Conservation (phyloP, 2,888 invertebrate genomes). For the Scrobipalpa costella region DNA sequence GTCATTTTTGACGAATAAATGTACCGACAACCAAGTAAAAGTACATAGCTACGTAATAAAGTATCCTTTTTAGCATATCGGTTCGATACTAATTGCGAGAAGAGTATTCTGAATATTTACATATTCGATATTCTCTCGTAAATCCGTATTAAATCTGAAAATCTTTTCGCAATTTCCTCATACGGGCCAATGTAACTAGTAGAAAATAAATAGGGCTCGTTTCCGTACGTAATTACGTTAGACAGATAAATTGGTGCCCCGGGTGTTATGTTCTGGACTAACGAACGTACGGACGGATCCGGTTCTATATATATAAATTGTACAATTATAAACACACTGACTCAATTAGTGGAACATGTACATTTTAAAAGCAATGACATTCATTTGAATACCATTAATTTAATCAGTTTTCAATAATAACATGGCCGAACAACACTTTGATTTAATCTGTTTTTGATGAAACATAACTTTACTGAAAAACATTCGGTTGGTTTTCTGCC, state of each 20-base stretch:
- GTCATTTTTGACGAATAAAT: too few species aligned
- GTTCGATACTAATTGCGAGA: too few species aligned
- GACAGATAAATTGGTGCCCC: slow-evolving; percentile 59
- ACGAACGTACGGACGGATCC: slow-evolving; percentile 39
- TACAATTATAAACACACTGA: not conserved
- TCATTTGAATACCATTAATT: not conserved
- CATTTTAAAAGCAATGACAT: slow-evolving; percentile 5
- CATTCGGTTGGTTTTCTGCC: not conserved
- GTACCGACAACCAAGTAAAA: too few species aligned
- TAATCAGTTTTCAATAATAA: slow-evolving; percentile 1
- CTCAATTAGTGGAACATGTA: slow-evolving; percentile 7
- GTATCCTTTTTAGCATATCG: too few species aligned
- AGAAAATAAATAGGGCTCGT: slow-evolving; percentile 60
- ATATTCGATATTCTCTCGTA: not conserved
- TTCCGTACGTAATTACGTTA: slow-evolving; percentile 60
- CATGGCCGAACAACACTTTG: not conserved
- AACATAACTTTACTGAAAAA: not conserved
- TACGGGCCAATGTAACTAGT: slow-evolving; percentile 34
- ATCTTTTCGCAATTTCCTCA: slow-evolving; percentile 18
- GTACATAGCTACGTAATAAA: too few species aligned
- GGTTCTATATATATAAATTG: slow-evolving; percentile 28
- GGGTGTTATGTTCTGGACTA: slow-evolving; percentile 55
- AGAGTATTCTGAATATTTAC: not conserved
- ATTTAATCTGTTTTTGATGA: not conserved
- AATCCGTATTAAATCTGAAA: not conserved